Percentiles rank a stretch among this genome's conserved stretches.
Evolutionary conservation across 2,888 invertebrate genomes (phyloP).

Genomic region (Aleiodes testaceus): DNA sequence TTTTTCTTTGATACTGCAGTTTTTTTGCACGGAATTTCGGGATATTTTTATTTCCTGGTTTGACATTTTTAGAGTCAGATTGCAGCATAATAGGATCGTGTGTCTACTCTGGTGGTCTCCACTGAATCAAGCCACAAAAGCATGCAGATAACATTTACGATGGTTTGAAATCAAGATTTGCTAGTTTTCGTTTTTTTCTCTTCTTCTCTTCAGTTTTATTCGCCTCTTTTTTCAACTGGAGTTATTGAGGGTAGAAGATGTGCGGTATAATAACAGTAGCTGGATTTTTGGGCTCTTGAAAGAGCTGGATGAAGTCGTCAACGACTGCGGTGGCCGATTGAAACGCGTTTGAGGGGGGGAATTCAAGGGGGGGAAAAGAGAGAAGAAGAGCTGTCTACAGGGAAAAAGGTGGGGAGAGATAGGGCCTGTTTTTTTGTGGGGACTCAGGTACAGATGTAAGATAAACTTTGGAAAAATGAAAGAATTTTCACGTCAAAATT

Average conservation of each 20-base stretch:
- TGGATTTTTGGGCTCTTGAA: conserved; percentile 29
- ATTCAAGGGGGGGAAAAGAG: conserved; percentile 12
- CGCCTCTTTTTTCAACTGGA: not conserved
- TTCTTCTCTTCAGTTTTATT: conserved; percentile 6
- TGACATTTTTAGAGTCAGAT: conserved; percentile 41
- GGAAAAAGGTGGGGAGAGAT: not conserved
- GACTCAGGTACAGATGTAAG: conserved; percentile 19
- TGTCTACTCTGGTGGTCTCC: conserved; percentile 66
- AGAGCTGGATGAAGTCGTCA: conserved; percentile 33
- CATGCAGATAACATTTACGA: conserved; percentile 58
- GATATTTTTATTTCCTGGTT: not conserved
- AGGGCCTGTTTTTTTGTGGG: not conserved
- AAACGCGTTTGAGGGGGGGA: conserved; percentile 11
- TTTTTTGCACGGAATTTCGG: too few relatives aligned
- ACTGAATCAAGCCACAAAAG: conserved; percentile 44
- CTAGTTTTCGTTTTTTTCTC: conserved; percentile 27
- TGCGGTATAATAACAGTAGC: conserved; percentile 33
- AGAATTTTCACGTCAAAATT: too few relatives aligned
- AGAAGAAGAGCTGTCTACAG: conserved; percentile 31
- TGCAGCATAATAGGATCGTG: conserved; percentile 67
- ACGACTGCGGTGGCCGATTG: conserved; percentile 33
- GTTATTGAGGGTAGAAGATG: conserved; percentile 26
- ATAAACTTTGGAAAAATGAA: conserved; percentile 19
- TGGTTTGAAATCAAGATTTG: conserved; percentile 27
- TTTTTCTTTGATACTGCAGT: too few relatives aligned